phyloP scores from a whole-genome alignment of 1,140 invertebrate species.

The Brachionus angularis region DNA sequence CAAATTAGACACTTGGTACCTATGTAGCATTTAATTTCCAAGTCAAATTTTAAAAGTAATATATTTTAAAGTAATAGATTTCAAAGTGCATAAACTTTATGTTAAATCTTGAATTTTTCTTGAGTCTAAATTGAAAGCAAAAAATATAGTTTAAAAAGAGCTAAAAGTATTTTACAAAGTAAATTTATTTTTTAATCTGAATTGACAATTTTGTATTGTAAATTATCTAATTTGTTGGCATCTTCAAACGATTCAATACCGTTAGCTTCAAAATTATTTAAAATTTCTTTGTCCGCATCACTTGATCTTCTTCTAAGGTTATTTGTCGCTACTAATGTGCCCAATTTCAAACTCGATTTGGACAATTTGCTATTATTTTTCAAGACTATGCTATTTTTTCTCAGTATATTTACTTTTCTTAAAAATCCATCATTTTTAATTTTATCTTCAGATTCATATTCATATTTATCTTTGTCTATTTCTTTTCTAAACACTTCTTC shows the following conservation, averaged over 20 bases:
- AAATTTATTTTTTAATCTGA: slow-evolving; percentile 8
- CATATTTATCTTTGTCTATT: not conserved
- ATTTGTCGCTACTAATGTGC: slow-evolving; percentile 2
- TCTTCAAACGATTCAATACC: slow-evolving; percentile 23
- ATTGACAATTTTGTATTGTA: slow-evolving; percentile 36
- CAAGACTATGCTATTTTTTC: not conserved
- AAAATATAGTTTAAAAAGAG: no score
- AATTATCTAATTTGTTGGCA: slow-evolving; percentile 18
- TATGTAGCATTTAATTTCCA: no score
- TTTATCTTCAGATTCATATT: no score
- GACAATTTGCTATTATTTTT: not conserved
- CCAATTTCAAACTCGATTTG: not conserved
- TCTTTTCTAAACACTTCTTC: not conserved
- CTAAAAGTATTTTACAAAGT: no score
- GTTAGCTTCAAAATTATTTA: slow-evolving; percentile 6
- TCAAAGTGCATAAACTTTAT: no score
- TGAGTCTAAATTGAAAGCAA: no score
- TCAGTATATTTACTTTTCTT: slow-evolving; percentile 5
- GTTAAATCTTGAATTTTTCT: no score
- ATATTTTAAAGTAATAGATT: no score
- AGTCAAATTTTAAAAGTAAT: no score
- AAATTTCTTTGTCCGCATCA: slow-evolving; percentile 17
- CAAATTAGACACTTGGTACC: no score
- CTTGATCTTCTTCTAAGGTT: slow-evolving; percentile 16
- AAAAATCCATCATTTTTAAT: no score